Percentiles rank a stretch among this genome's conserved stretches.
Evolutionary conservation across 2,888 invertebrate species (phyloP).

Genomic region (Apamea anceps): DNA sequence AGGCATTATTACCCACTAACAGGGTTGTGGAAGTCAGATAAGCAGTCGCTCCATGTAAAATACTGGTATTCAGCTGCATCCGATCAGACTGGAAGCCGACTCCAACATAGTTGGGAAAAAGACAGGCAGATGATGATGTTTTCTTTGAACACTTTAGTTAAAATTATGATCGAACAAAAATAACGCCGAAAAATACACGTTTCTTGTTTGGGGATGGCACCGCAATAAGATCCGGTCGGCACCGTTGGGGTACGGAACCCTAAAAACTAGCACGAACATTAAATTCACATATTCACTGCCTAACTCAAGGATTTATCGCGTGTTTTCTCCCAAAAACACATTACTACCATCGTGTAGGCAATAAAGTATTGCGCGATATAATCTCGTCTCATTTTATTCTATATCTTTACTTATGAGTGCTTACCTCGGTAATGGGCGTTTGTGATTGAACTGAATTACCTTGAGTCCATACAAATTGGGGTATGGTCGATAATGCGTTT

Average conservation of each 20-base stretch:
- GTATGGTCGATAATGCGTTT: slow-evolving; percentile 18
- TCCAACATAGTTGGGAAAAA: too few species aligned
- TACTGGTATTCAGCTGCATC: too few species aligned
- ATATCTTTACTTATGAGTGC: slow-evolving; percentile 43
- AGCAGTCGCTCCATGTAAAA: too few species aligned
- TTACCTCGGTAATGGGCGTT: slow-evolving; percentile 28
- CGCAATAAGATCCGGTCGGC: not conserved
- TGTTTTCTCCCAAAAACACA: slow-evolving; percentile 46
- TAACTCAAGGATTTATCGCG: slow-evolving; percentile 42
- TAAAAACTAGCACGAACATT: slow-evolving; percentile 22
- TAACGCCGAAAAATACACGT: not conserved
- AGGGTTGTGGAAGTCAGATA: too few species aligned
- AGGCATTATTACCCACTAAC: too few species aligned
- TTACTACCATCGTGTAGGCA: slow-evolving; percentile 46
- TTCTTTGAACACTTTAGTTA: not conserved
- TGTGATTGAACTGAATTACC: slow-evolving; percentile 34
- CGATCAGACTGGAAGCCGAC: too few species aligned
- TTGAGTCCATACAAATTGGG: slow-evolving; percentile 33
- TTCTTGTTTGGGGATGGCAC: not conserved
- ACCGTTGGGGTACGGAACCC: not conserved
- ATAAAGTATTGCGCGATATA: slow-evolving; percentile 38
- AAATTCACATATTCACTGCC: slow-evolving; percentile 31
- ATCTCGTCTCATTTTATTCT: slow-evolving; percentile 41
- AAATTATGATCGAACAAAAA: not conserved
- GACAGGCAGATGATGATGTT: too few species aligned